Evolutionary conservation across 2,888 invertebrate genomes (phyloP), one percentile per base, ranked within the genome.

Genomic region (Capitulum mitella): DNA sequence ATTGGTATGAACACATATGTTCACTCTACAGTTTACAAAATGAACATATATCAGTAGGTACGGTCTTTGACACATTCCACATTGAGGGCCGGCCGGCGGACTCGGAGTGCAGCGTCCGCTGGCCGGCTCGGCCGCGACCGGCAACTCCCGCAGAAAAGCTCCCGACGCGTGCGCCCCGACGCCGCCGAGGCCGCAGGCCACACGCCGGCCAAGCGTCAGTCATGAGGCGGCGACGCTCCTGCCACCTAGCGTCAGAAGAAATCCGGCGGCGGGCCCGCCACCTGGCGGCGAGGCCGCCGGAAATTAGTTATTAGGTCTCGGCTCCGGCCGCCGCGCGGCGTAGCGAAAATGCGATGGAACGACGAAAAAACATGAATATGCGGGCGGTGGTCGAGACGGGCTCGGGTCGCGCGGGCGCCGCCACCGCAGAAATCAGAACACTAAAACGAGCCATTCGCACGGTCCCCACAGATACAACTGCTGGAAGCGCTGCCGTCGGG

Each of bases 1-100:
- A 70, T 70, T 70, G 70, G 70, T 70, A 70, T 70, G 70, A 70
- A 70, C 70, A 70, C 70, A 70, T 22, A 70, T 70, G 70, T 70
- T 70, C 70, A 70, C 70, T 37, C 70, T 70, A 70, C 70, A 37
- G 70, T 70, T 70, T 70, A 70, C 70, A 70, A 70, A 70, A 70
- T 37, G 70, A 70, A 70, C 70, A 70, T 70, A 70, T 70, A 70
- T 70, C 70, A 70, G 37, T 70, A 70, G 37, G 70, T 70, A 70
- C 70, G 70, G 70, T 34, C 70, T 70, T 70, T 70, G 70, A 70
- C 70, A 70, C 70, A 70, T 29, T 26, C 34, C 70, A 70, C 70
- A 32, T 61, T 32, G 61, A 16, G 16, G 32, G 16, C 16, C 61
- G 32, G 32, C 32, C 16, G 3, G 14, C 61, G 2, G 37, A 34